Evolutionary conservation across 2,797 vertebrate species (phyloP), one percentile per base, ranked within the genome.

Genomic region (Bradypodion ventrale): DNA sequence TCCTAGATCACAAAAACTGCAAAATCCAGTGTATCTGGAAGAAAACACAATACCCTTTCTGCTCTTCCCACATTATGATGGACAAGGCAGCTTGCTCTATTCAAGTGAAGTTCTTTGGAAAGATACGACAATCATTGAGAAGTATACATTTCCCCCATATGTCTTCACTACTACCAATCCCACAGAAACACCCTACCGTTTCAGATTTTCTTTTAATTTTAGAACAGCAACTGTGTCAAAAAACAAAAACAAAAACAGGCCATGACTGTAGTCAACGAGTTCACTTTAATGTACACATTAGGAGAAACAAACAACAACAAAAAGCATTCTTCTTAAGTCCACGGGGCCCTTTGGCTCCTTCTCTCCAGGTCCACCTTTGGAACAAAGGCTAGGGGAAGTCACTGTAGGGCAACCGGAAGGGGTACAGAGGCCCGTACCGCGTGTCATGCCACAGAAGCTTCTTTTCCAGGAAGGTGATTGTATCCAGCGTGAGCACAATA

Each of bases 381-480:
- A 25, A 12, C 42, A 52, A 42, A 66, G 6, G 23, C 94, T 92
- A 97, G 0, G 97, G 97, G 40, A 97, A 79, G 89, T 98, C 97
- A 0, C 92, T 88, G 93, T 98, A 98, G 59, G 97, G 97, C 84
- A 97, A 92, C 32, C 80, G 96, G 82, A 97, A 97, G 0, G 97
- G 97, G 93, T 98, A 96, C 4, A 98, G 95, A 0, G 96, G 75
- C 0, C 94, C 83, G 91, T 94, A 98, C 0, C 97, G 96, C 0
- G 89, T 68, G 86, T 98, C 94, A 5, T 98, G 97, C 97, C 97
- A 98, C 0, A 98, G 95, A 73, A 99, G 93, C 84, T 97, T 98
- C 37, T 97, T 87, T 86, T 99, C 98, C 89, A 99, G 93, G 85
- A 98, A 98, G 86, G 80, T 82, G 4, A 98, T 46, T 0, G 97